Evolutionary conservation across 2,797 vertebrate genomes (phyloP).

Genomic region (Enteromius thamalakanensis): DNA sequence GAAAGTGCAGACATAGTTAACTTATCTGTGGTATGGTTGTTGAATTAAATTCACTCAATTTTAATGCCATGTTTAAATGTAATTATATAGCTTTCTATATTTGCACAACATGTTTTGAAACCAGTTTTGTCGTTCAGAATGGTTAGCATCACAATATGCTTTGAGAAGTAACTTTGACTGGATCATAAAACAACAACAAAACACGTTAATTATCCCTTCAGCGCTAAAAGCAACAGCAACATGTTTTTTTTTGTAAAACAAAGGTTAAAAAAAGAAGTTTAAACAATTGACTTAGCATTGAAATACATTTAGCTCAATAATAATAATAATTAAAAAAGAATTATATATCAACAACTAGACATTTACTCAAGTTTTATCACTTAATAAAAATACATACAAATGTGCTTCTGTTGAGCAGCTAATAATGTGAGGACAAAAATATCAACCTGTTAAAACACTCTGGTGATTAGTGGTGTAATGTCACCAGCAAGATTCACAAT

Average conservation of each 20-base stretch:
- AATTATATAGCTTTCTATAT: constrained; percentile 1
- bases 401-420: constrained; percentile 27
- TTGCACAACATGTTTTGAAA: constrained; percentile 1
- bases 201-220: neutral
- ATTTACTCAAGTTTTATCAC: constrained; percentile 2
- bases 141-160: constrained; percentile 30
- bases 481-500: constrained; percentile 14
- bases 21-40: neutral
- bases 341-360: constrained; percentile 11
- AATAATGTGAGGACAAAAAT: neutral
- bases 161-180: neutral
- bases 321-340: neutral
- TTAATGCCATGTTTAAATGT: neutral
- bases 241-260: neutral
- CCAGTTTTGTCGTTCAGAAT: neutral
- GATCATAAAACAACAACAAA: neutral
- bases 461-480: constrained; percentile 12
- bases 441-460: neutral
- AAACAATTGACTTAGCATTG: constrained; percentile 1
- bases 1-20: neutral
- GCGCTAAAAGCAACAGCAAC: constrained; percentile 16
- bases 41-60: neutral
- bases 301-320: constrained; percentile 12
- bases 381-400: neutral
- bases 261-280: neutral